Base-by-base conservation (phyloP, 1,140 invertebrate genomes). In the Chrysoperla carnea region DNA sequence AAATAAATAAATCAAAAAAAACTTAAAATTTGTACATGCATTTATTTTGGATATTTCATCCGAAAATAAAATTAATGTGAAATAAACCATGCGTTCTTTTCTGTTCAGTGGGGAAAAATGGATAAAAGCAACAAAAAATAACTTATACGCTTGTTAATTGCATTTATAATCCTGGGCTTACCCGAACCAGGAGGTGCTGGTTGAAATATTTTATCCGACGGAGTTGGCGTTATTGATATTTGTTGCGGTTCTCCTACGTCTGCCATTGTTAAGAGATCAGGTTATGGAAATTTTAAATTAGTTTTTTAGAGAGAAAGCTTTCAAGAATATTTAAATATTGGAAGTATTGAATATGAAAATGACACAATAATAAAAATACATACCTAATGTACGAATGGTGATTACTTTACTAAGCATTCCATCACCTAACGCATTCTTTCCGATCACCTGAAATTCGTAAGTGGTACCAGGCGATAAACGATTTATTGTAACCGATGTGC, bases 371-470 rank as follows among this genome's bases (percentile, higher is more conserved):
- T 28, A 42, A 36, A 11, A 41, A 41, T 33, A 62, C 69, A 75
- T 76, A 95, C 92, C 89, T 57, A 89, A 72, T 31, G 92, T 97
- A 60, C 76, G 75, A 42, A 91, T 82, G 23, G 78, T 84, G 52
- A 95, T 83, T 33, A 87, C 76, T 62, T 91, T 84, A 64, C 90
- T 95, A 70, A 87, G 83, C 78, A 93, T 86, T 42, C 92, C 91
- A 57, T 94, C 88, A 37, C 92, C 92, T 28, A 93, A 72, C 4
- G 81, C 77, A 61, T 96, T 97, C 55, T 90, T 86, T 29, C 92
- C 89, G 48, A 94, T 77, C 37, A 98, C 89, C 69, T 93, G 87
- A 66, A 98, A 96, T 62, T 97, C 90, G 64, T 97, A 96, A 17
- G 81, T 78, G 6, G 87, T 92, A 40, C 86, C 84, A 4, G 89